Base-by-base conservation (phyloP, 1,140 invertebrate genomes). In the Temnothorax nylanderi region DNA sequence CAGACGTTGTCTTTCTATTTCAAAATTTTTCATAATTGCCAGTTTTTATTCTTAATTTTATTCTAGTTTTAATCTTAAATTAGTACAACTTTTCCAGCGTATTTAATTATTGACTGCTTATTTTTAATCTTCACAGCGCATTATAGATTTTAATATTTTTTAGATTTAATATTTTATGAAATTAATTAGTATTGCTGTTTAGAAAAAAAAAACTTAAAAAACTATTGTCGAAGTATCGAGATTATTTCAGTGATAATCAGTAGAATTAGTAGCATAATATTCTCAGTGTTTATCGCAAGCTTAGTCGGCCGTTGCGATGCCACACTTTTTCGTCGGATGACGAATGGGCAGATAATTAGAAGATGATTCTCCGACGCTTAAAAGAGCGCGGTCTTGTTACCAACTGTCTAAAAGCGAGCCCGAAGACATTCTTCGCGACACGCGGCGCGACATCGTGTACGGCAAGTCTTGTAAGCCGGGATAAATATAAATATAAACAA, bases 401-500 rank as follows among this genome's bases (percentile, higher is more conserved):
- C 87, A 88, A 74, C 69, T 75, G 85, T 89, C 76, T 89, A 74
- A 87, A 89, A 91, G 89, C 85, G 86, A 92, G 67, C 77, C 88
- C 84, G 84, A 89, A 87, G 91, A 88, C 91, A 91, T 92, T 91
- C 58, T 86, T 92, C 91, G 90, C 77, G 86, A 71, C 51, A 62
- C 62, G 86, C 64, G 54, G 58, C 86, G 78, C 67, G 85, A 85
- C 84, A 80, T 86, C 89, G 71, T 91, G 88, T 88, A 92, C 62
- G 60, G 13, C 71, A 69, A 67, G 78, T 76, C 90, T 87, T 90
- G 80, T 91, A 87, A 82, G 78, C 71, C 32, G 88, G 80, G 90
- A 92, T 91, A 91, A 93, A 91, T 92, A 93, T 93, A 93, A 93
- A 93, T 90, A 93, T 93, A 93, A 93, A 93, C 92, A 93, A 93